These are phyloP conservation scores for Varanus komodoensis DNA, from an alignment of 2,113 vertebrate genomes.

Conservation along the genomic window DNA sequence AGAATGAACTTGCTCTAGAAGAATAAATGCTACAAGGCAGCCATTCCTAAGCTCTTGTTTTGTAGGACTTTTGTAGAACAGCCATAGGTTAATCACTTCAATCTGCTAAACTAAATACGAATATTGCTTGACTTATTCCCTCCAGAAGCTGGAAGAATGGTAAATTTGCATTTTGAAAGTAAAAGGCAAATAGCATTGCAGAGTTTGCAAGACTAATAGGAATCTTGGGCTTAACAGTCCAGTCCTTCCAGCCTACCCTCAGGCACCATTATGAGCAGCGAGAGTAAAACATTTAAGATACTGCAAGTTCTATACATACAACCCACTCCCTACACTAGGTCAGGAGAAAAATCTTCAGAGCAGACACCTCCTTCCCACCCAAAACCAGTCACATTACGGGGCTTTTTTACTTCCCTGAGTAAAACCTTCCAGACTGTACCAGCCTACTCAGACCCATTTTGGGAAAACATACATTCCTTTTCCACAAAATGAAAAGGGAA, in stretches of 20 bases:
- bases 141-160: conserved; percentile 40
- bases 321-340: not conserved
- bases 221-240: conserved; percentile 26
- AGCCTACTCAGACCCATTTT: not conserved
- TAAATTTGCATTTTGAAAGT: conserved; percentile 48
- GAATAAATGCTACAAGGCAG: conserved; percentile 56
- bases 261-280: conserved; percentile 54
- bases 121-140: conserved; percentile 53
- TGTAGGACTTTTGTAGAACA: conserved; percentile 8
- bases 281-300: conserved; percentile 24
- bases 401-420: not conserved
- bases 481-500: not conserved
- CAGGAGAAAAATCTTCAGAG: conserved; percentile 2
- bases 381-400: not conserved
- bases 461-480: not conserved
- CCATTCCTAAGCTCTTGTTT: conserved; percentile 59
- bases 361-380: not conserved
- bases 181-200: conserved; percentile 36
- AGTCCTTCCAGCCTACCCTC: conserved; percentile 40
- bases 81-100: conserved; percentile 56
- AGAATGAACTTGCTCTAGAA: conserved; percentile 51
- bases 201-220: conserved; percentile 15
- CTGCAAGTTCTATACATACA: not conserved
- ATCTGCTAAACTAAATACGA: conserved; percentile 62
- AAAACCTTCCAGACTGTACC: not conserved